Percentiles rank a stretch among this genome's conserved stretches.
These are phyloP conservation scores for Drosophila eugracilis DNA, from an alignment of 1,140 invertebrate genomes.

Conservation along the genomic window DNA sequence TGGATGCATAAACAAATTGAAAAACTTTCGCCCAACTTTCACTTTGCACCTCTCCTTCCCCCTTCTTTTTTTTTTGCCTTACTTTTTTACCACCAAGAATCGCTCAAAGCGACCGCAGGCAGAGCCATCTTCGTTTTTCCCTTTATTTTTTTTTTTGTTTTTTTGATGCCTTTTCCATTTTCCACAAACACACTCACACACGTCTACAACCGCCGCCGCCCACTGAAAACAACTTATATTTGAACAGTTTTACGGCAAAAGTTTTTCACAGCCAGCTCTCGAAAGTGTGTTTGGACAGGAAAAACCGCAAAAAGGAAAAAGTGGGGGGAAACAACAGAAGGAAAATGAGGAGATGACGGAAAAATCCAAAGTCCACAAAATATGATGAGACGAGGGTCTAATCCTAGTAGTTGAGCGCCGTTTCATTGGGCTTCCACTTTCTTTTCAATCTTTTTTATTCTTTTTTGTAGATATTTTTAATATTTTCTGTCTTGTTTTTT, in stretches of 20 bases:
- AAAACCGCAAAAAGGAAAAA: conserved; percentile 22
- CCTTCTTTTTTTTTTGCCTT: neutral
- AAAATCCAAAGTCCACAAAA: conserved; percentile 7
- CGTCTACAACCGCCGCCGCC: too few species aligned
- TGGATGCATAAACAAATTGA: conserved; percentile 79
- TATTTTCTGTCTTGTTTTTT: neutral
- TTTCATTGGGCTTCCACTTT: conserved; percentile 28
- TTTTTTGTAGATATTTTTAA: too few species aligned
- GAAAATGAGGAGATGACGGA: neutral
- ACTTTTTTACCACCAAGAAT: neutral
- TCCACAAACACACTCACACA: conserved; percentile 5
- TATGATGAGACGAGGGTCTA: conserved; percentile 31
- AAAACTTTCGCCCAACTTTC: conserved; percentile 72
- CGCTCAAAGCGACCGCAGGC: conserved; percentile 11
- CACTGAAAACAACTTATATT: conserved; percentile 41
- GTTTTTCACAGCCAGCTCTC: conserved; percentile 20
- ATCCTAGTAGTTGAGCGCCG: conserved; percentile 31
- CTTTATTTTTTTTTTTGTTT: neutral
- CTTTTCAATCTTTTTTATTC: conserved; percentile 3
- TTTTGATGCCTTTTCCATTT: neutral
- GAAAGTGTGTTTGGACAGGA: conserved; percentile 10
- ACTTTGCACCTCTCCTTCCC: conserved; percentile 39
- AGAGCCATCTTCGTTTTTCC: neutral
- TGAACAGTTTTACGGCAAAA: conserved; percentile 53
- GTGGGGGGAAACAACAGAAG: too few species aligned